Evolutionary conservation across 2,797 vertebrate genomes (phyloP), one percentile per base, ranked within the genome.

Genomic region (Monodelphis domestica): DNA sequence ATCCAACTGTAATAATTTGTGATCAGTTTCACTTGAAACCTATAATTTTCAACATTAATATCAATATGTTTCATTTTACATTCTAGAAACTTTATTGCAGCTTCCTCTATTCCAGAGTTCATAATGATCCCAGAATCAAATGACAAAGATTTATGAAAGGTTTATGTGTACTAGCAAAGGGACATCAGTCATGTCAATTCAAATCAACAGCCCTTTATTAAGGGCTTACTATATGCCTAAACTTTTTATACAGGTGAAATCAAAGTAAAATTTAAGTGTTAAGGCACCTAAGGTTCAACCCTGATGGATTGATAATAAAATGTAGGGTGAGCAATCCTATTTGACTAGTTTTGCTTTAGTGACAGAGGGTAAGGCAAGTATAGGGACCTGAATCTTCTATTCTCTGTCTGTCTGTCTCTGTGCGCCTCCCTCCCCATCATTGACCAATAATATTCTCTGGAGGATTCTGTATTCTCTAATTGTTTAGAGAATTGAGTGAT

Each of bases 1-100:
- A 94, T 92, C 95, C 95, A 94, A 89, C 30, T 91, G 12, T 95
- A 89, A 97, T 95, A 94, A 56, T 89, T 94, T 95, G 90, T 91
- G 45, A 45, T 93, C 45, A 91, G 84, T 54, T 93, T 92, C 26
- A 91, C 24, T 95, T 95, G 54, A 93, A 96, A 96, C 91, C 84
- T 57, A 90, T 95, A 92, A 92, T 94, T 96, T 96, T 50, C 53
- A 57, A 78, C 17, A 30, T 84, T 51, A 91, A 54, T 95, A 93
- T 63, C 53, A 55, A 89, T 93, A 87, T 95, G 88, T 91, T 3
- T 17, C 55, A 51, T 88, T 96, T 94, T 93, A 94, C 1, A 93
- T 90, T 91, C 52, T 53, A 92, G 94, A 92, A 94, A 95, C 93
- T 94, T 96, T 84, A 94, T 91, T 57, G 0, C 63, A 94, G 95